phyloP scores from a whole-genome alignment of 2,113 vertebrate genomes.

The Nansenia antarctica region DNA sequence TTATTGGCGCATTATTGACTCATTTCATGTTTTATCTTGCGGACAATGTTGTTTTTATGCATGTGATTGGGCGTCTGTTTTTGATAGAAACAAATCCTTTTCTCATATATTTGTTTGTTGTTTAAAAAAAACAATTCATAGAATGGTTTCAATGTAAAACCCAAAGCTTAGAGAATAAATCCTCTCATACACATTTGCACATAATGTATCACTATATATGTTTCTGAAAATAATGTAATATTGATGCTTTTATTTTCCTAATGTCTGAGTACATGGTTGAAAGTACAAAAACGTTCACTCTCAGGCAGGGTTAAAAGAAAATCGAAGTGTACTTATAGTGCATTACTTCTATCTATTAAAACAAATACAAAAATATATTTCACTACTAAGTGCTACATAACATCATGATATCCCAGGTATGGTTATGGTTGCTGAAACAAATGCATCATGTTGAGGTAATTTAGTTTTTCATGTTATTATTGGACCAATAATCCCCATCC shows the following conservation, averaged over 20 bases:
- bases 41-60: too few species aligned
- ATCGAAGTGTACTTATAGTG: slow-evolving; percentile 54
- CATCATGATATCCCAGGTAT: slow-evolving; percentile 31
- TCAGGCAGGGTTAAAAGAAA: neutral
- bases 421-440: slow-evolving; percentile 12
- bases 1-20: too few species aligned
- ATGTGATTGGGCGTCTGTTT: too few species aligned
- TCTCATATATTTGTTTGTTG: too few species aligned
- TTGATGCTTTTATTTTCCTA: slow-evolving; percentile 8
- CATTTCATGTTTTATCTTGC: too few species aligned
- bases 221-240: neutral
- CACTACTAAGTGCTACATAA: slow-evolving; percentile 70
- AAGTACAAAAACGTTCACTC: slow-evolving; percentile 4
- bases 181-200: neutral
- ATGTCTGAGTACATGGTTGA: neutral
- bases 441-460: slow-evolving; percentile 60
- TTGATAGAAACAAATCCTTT: too few species aligned
- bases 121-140: too few species aligned
- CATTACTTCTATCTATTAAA: slow-evolving; percentile 49
- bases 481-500: neutral
- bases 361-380: slow-evolving; percentile 66
- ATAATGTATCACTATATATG: neutral
- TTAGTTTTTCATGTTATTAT: slow-evolving; percentile 39
- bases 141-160: too few species aligned
- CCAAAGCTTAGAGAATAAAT: too few species aligned